Base-by-base conservation (phyloP, 37 sponge, comb jelly and placozoan genomes). In the Diacarnus erythraeanus region DNA sequence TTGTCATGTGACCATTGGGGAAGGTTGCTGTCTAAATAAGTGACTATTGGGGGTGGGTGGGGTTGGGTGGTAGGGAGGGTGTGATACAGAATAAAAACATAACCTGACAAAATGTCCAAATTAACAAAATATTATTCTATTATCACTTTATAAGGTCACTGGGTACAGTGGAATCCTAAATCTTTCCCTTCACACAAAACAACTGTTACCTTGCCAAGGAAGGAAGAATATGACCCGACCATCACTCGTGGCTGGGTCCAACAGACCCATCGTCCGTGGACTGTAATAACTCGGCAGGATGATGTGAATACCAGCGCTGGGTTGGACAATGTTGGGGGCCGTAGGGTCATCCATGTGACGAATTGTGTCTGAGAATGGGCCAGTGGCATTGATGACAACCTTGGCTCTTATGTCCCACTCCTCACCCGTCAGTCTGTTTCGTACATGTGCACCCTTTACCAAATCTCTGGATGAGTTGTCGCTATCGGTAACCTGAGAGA, bases 191-290 rank as follows among this genome's bases (percentile, higher is more conserved):
- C 12, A 47, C 12, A 12, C 12, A 47, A 47, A 47, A 12, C 51
- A 47, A 47, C 51, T 47, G 12, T 81, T 54, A 86, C 94, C 89
- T 81, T 94, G 89, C 99, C 99, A 99, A 3, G 99, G 99, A 40
- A 99, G 88, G 82, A 99, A 99, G 91, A 99, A 99, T 63, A 99
- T 96, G 77, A 99, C 97, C 42, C 99, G 54, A 10, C 99, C 99
- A 77, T 99, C 99, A 26, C 89, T 94, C 61, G 99, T 94, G 54
- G 91, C 68, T 36, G 99, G 97, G 57, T 99, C 99, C 30, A 99
- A 86, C 39, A 99, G 84, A 0, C 99, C 99, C 97, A 96, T 99
- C 79, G 86, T 78, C 2, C 80, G 57, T 17, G 99, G 99, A 57
- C 99, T 94, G 86, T 96, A 96, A 80, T 96, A 96, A 27, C 80